phyloP scores from a whole-genome alignment of 2,113 vertebrate genomes.

The Eira barbara region DNA sequence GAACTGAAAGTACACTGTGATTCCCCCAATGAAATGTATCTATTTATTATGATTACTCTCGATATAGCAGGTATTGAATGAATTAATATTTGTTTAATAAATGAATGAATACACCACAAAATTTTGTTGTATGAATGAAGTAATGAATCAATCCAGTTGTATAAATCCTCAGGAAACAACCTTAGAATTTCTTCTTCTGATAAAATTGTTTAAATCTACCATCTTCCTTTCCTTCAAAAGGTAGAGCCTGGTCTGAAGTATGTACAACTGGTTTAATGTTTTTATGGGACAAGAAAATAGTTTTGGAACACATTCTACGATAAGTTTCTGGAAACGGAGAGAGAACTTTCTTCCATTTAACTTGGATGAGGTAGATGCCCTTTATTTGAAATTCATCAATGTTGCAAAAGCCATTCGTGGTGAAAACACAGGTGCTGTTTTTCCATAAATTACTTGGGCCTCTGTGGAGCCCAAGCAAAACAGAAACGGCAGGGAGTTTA shows the following conservation, averaged over 20 bases:
- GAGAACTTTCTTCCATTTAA: conserved; percentile 61
- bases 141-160: not conserved
- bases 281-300: conserved; percentile 48
- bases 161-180: not conserved
- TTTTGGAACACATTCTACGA: conserved; percentile 39
- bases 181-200: not conserved
- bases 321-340: conserved; percentile 58
- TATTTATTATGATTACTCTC: not conserved
- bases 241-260: not conserved
- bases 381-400: conserved; percentile 75
- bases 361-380: conserved; percentile 65
- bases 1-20: not conserved
- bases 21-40: not conserved
- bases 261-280: conserved; percentile 34
- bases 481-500: conserved; percentile 68
- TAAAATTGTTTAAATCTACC: not conserved
- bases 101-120: not conserved
- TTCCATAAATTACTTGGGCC: conserved; percentile 73
- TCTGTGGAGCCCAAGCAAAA: conserved; percentile 68
- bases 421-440: conserved; percentile 76
- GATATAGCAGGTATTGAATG: not conserved
- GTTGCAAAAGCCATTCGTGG: conserved; percentile 54
- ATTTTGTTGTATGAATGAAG: not conserved
- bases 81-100: not conserved
- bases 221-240: not conserved